These are phyloP conservation scores for Trigoniulus corallinus DNA, from an alignment of 1,140 invertebrate species.

Conservation along the genomic window DNA sequence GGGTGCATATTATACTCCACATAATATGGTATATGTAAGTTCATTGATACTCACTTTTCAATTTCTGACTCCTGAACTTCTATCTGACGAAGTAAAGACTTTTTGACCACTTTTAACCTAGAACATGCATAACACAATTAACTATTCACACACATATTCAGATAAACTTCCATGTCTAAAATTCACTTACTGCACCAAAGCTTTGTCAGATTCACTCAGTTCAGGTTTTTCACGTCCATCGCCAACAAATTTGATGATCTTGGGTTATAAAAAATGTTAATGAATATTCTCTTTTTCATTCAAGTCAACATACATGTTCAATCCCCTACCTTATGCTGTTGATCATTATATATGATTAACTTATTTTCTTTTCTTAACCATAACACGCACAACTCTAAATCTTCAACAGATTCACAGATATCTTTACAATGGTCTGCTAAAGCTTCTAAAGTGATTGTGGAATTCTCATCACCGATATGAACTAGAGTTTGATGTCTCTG, in stretches of 20 bases:
- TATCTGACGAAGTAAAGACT: not conserved
- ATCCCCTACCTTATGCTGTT: not conserved
- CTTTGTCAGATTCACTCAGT: constrained; percentile 24
- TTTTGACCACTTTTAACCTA: not conserved
- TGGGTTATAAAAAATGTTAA: too few species aligned
- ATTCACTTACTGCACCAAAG: constrained; percentile 12
- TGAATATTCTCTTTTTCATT: too few species aligned
- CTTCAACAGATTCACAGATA: constrained; percentile 5
- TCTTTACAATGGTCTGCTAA: not conserved
- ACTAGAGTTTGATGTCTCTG: not conserved
- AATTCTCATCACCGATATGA: not conserved
- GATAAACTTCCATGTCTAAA: not conserved
- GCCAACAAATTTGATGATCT: not conserved
- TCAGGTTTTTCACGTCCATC: constrained; percentile 20
- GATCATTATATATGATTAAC: not conserved
- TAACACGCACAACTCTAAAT: constrained; percentile 2
- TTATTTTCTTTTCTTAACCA: constrained; percentile 2
- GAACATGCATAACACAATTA: not conserved
- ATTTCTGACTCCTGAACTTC: not conserved
- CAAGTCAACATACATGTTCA: too few species aligned
- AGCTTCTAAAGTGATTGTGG: not conserved
- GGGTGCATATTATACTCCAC: too few species aligned
- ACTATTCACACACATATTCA: not conserved
- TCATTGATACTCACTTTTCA: not conserved
- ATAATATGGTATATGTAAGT: not conserved